phyloP scores from a whole-genome alignment of 2,797 vertebrate genomes.

The Morus bassanus region DNA sequence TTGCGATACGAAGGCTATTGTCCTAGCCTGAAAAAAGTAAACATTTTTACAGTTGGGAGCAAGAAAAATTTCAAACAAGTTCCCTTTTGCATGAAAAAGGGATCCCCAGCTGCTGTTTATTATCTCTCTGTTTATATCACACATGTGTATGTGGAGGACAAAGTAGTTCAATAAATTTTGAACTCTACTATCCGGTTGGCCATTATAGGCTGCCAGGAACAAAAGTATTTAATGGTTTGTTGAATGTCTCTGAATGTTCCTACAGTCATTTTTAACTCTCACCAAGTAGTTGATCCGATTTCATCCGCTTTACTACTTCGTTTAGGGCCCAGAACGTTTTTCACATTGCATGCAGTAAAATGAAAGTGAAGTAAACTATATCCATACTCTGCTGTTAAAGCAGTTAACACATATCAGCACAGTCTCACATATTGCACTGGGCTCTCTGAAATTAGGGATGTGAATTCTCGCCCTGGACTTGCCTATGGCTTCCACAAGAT shows the following conservation, averaged over 20 bases:
- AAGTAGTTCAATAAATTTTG: slow-evolving; percentile 63
- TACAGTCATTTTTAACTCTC: slow-evolving; percentile 41
- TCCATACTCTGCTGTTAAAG: not conserved
- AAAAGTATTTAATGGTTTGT: slow-evolving; percentile 48
- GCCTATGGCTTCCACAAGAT: not conserved
- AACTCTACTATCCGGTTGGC: not conserved
- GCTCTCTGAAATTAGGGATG: not conserved
- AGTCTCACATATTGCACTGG: not conserved
- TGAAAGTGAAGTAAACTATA: not conserved
- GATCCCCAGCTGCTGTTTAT: slow-evolving; percentile 70
- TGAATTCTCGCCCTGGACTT: not conserved
- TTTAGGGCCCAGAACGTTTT: not conserved
- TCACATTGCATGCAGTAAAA: not conserved
- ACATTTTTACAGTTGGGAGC: slow-evolving; percentile 66
- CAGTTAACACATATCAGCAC: accelerated
- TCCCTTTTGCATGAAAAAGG: slow-evolving; percentile 31
- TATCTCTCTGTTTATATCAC: slow-evolving; percentile 67
- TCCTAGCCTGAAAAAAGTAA: slow-evolving; percentile 13
- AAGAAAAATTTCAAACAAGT: slow-evolving; percentile 53
- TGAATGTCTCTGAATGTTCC: slow-evolving; percentile 30
- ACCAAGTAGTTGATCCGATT: not conserved
- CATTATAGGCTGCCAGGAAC: not conserved
- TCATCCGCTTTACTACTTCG: not conserved
- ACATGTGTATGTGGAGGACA: slow-evolving; percentile 57
- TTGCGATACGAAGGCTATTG: not conserved